phyloP scores from a whole-genome alignment of 2,113 vertebrate species.

The Heteronetta atricapilla region DNA sequence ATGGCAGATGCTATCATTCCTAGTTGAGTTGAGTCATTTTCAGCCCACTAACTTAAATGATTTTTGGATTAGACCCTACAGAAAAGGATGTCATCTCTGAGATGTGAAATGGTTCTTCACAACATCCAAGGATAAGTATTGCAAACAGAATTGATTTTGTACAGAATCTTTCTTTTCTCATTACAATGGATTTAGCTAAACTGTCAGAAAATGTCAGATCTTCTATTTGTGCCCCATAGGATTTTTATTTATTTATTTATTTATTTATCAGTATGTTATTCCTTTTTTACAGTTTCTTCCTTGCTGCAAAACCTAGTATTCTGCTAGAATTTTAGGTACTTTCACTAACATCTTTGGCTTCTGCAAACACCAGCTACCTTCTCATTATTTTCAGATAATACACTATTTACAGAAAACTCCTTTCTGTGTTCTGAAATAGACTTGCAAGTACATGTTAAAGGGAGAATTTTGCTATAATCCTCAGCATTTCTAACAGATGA shows the following conservation, averaged over 20 bases:
- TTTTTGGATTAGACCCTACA: conserved; percentile 62
- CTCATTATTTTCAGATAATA: conserved; percentile 1
- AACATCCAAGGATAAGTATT: conserved; percentile 47
- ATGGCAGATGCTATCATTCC: conserved; percentile 39
- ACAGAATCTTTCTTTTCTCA: conserved; percentile 63
- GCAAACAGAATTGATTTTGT: conserved; percentile 62
- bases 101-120: conserved; percentile 61
- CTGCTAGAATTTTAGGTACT: conserved; percentile 26
- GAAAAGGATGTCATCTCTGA: conserved; percentile 51
- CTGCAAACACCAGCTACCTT: background rate
- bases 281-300: background rate
- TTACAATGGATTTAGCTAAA: conserved; percentile 68
- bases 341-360: conserved; percentile 38
- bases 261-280: background rate
- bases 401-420: background rate
- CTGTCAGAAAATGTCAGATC: conserved; percentile 61
- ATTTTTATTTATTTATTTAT: background rate
- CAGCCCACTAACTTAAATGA: conserved; percentile 36
- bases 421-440: background rate
- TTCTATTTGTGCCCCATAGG: conserved; percentile 34
- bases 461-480: background rate
- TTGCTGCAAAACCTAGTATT: background rate
- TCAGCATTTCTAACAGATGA: background rate
- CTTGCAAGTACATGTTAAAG: background rate
- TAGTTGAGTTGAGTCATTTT: conserved; percentile 50